These are phyloP conservation scores for Xenopus petersii DNA, from an alignment of 2,797 vertebrate species.

Conservation along the genomic window DNA sequence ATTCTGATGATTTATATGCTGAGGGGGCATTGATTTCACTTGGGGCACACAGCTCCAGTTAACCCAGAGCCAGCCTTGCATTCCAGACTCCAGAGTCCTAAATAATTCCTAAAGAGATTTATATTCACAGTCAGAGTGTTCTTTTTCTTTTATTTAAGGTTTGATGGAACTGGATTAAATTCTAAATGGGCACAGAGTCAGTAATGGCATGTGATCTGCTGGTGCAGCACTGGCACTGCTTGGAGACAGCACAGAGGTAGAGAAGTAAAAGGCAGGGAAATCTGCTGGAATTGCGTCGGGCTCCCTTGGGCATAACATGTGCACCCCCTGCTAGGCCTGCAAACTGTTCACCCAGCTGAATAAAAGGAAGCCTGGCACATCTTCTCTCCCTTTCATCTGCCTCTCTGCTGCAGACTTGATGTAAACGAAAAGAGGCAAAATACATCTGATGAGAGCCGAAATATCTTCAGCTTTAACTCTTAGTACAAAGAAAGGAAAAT, in stretches of 20 bases:
- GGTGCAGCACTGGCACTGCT: too few relatives aligned
- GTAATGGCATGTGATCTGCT: too few relatives aligned
- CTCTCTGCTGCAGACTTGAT: neutral
- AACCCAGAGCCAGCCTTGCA: too few relatives aligned
- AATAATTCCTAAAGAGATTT: too few relatives aligned
- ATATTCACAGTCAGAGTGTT: too few relatives aligned
- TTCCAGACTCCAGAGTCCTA: too few relatives aligned
- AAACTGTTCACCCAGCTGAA: conserved; percentile 3
- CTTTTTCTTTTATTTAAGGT: too few relatives aligned
- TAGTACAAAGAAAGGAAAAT: conserved; percentile 26
- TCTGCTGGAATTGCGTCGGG: conserved; percentile 2
- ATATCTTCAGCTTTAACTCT: conserved; percentile 23
- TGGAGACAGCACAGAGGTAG: conserved; percentile 16
- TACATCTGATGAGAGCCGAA: conserved; percentile 16
- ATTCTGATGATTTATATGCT: too few relatives aligned
- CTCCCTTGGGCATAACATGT: conserved; percentile 4
- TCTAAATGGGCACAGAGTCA: too few relatives aligned
- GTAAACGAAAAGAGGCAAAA: conserved; percentile 34
- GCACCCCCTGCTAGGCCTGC: neutral
- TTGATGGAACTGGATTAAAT: too few relatives aligned
- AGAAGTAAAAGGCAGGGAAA: conserved; percentile 19
- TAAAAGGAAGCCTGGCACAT: conserved; percentile 21
- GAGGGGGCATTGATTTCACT: too few relatives aligned
- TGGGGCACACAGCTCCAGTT: too few relatives aligned
- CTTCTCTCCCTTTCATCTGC: conserved; percentile 21